Evolutionary conservation across 1,140 invertebrate genomes (phyloP), one percentile per base, ranked within the genome.

Genomic region (Metaphire vulgaris): DNA sequence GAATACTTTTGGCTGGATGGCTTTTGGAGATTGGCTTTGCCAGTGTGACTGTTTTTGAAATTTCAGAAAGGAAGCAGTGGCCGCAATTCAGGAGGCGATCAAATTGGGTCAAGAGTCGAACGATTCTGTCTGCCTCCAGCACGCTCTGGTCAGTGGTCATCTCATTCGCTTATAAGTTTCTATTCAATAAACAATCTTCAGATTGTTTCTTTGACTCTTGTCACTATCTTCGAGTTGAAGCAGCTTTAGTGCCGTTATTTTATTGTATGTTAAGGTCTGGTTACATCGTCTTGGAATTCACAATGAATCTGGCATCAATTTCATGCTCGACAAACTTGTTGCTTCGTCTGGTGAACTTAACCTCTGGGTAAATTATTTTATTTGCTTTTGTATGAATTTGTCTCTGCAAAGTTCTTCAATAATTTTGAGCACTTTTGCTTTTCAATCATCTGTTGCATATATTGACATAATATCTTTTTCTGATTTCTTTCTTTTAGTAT

Each of bases 41-140:
- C n/a, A n/a, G n/a, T n/a, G n/a, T n/a, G n/a, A n/a, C n/a, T n/a
- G n/a, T n/a, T n/a, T n/a, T n/a, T n/a, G n/a, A n/a, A n/a, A n/a
- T n/a, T n/a, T n/a, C 80, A 93, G 92, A 79, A 87, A 91, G 76
- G 90, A 94, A 82, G 92, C 93, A 0, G 85, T 92, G 80, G 89
- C 89, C 74, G 92, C 92, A 33, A 87, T 96, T 21, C 91, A 91
- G 81, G 94, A 96, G 88, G 91, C 93, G 15, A 91, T 96, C 75
- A 91, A 91, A 84, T 88, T 93, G 80, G 92, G 93, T n/a, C 94
- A 96, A 85, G 92, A 93, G 87, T 90, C 90, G 64, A 92, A 91
- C 76, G 94, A 96, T 83, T 90, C 92, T 82, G 88, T 91, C 68
- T 95, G 93, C 82, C 87, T 96, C 31, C 93, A 95, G 84, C 89